phyloP scores from a whole-genome alignment of 1,140 invertebrate species.

The Aradophagus sp. region DNA sequence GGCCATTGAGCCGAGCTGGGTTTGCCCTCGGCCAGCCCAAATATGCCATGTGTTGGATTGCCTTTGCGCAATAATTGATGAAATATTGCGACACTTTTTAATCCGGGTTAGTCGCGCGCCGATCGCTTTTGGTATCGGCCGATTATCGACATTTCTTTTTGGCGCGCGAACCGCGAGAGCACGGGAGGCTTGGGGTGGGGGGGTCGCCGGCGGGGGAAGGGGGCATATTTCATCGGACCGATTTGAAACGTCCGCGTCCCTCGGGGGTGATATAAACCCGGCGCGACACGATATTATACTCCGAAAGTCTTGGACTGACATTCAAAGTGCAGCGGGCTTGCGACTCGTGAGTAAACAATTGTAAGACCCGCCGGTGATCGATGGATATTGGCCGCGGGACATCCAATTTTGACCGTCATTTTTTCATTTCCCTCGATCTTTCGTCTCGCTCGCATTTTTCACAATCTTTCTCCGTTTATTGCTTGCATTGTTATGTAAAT shows the following conservation, averaged over 20 bases:
- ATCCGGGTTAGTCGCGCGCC: slow-evolving; percentile 28
- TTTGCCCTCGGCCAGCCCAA: slow-evolving; percentile 17
- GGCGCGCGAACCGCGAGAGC: neutral
- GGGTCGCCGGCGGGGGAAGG: no score
- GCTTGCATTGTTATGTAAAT: no score
- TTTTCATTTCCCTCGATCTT: no score
- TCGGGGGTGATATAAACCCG: slow-evolving; percentile 30
- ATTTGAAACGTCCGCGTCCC: slow-evolving; percentile 45
- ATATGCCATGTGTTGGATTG: slow-evolving; percentile 36
- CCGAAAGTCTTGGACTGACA: slow-evolving; percentile 42
- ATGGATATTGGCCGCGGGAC: slow-evolving; percentile 17
- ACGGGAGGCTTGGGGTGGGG: no score
- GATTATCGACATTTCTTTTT: slow-evolving; percentile 44
- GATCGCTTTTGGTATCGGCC: slow-evolving; percentile 36
- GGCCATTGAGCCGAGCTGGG: neutral
- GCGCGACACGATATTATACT: slow-evolving; percentile 50
- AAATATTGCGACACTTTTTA: slow-evolving; percentile 43
- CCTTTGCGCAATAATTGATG: slow-evolving; percentile 35
- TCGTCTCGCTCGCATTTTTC: no score
- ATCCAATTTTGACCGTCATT: slow-evolving; percentile 7
- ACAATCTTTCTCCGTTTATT: no score
- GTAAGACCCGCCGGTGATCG: slow-evolving; percentile 19
- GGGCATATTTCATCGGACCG: slow-evolving; percentile 42
- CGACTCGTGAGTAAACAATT: slow-evolving; percentile 50
- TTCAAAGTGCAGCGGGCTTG: slow-evolving; percentile 45